Base-by-base conservation (phyloP, 2,797 vertebrate species). In the Phrynocephalus forsythii region DNA sequence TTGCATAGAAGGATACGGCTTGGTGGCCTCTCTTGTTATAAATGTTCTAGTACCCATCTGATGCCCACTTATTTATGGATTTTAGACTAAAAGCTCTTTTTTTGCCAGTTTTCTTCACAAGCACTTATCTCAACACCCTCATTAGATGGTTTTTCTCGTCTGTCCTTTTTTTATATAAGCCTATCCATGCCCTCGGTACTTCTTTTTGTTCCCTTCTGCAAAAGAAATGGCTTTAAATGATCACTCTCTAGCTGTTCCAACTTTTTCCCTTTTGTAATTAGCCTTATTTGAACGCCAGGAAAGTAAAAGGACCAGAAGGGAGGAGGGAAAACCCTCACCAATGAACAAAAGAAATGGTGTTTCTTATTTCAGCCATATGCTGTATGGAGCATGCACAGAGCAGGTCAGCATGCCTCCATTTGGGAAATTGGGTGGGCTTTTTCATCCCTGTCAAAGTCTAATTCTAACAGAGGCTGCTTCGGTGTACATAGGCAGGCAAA, bases 111-210 rank as follows among this genome's bases (percentile, higher is more conserved):
- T 97, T 97, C 96, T 96, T 97, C 96, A 94, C 95, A 93, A 96
- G 96, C 96, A 97, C 97, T 97, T 97, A 97, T 97, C 96, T 96
- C 90, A 93, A 96, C 96, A 96, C 96, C 96, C 97, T 97, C 97
- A 97, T 97, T 97, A 97, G 97, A 94, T 97, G 96, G 93, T 95
- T 97, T 97, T 97, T 96, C 96, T 95, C 95, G 95, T 96, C 96
- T 96, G 95, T 97, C 94, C 97, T 96, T 95, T 95, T 95, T 95
- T 96, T 96, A 97, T 95, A 85, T 93, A 95, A 95, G 95, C 94
- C 96, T 94, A 94, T 95, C 94, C 95, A 95, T 97, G 96, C 96
- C 96, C 97, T 96, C 94, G 93, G 95, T 96, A 95, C 95, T 96
- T 93, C 94, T 97, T 96, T 97, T 97, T 97, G 97, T 97, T 97